phyloP scores from a whole-genome alignment of 2,113 vertebrate genomes.

The Montifringilla adamsi region DNA sequence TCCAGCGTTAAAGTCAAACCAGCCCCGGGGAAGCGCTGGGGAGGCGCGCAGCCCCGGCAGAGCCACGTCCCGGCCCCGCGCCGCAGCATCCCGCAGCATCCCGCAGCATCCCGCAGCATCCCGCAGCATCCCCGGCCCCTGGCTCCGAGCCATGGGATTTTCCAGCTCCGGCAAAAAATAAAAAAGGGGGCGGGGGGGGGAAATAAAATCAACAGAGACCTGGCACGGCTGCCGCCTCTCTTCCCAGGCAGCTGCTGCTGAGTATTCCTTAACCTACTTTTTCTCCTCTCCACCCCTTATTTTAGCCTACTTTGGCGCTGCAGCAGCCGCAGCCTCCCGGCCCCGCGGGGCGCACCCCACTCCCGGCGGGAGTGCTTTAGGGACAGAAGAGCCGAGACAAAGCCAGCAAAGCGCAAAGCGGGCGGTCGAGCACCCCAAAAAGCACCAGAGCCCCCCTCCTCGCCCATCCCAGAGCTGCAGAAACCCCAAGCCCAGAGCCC shows the following conservation, averaged over 20 bases:
- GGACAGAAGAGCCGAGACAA: fast-evolving
- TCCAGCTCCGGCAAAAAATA: not conserved
- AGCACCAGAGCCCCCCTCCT: fast-evolving
- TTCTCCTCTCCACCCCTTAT: not conserved
- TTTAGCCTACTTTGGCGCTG: not conserved
- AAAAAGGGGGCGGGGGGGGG: too few relatives aligned
- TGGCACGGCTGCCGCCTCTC: not conserved
- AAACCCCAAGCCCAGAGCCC: too few relatives aligned
- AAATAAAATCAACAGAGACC: too few relatives aligned
- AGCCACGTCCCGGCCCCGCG: not conserved
- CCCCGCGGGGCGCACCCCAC: not conserved
- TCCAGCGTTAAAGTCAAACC: fast-evolving
- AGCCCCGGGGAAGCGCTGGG: not conserved
- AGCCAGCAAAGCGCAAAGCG: fast-evolving
- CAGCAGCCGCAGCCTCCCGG: not conserved
- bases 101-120: too few relatives aligned
- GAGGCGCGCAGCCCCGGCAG: not conserved
- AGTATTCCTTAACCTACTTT: not conserved
- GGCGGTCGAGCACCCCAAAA: not conserved
- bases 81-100: not conserved
- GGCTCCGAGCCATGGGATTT: not conserved
- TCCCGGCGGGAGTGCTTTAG: not conserved
- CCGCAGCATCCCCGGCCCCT: not conserved
- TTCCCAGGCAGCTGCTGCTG: not conserved
- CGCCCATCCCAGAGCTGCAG: not conserved